Evolutionary conservation across 2,888 invertebrate genomes (phyloP).

Genomic region (Parasteatoda lunata): DNA sequence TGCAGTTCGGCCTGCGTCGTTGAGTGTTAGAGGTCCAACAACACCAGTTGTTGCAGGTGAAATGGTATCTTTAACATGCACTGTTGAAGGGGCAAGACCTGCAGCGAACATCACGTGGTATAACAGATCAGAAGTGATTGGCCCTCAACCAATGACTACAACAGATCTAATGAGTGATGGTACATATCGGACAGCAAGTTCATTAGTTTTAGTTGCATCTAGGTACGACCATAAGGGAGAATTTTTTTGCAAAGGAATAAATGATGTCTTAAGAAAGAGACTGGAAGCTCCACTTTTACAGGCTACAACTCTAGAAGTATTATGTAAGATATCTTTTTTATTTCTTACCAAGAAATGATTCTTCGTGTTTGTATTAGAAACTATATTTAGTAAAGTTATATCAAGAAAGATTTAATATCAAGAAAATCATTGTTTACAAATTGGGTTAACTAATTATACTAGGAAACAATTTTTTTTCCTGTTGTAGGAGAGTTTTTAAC

Average conservation of each 20-base stretch:
- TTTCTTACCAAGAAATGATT: neutral
- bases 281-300: constrained; percentile 85
- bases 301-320: constrained; percentile 84
- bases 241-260: constrained; percentile 76
- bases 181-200: constrained; percentile 70
- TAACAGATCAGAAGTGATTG: constrained; percentile 76
- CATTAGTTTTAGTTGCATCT: constrained; percentile 70
- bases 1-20: constrained; percentile 87
- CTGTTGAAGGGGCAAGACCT: constrained; percentile 86
- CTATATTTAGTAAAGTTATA: too few species aligned
- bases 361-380: too few species aligned
- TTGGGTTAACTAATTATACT: too few species aligned
- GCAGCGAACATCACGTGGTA: constrained; percentile 89
- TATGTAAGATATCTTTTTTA: constrained; percentile 81
- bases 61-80: constrained; percentile 85
- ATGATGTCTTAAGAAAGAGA: constrained; percentile 84
- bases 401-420: too few species aligned
- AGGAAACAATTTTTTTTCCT: too few species aligned
- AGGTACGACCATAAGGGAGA: constrained; percentile 71
- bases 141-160: constrained; percentile 64
- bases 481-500: too few species aligned
- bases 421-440: too few species aligned
- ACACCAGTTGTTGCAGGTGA: constrained; percentile 87
- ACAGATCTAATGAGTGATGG: constrained; percentile 71
- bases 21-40: constrained; percentile 84